Evolutionary conservation across 2,888 invertebrate species (phyloP), one percentile per base, ranked within the genome.

Genomic region (Oligia fasciuncula): DNA sequence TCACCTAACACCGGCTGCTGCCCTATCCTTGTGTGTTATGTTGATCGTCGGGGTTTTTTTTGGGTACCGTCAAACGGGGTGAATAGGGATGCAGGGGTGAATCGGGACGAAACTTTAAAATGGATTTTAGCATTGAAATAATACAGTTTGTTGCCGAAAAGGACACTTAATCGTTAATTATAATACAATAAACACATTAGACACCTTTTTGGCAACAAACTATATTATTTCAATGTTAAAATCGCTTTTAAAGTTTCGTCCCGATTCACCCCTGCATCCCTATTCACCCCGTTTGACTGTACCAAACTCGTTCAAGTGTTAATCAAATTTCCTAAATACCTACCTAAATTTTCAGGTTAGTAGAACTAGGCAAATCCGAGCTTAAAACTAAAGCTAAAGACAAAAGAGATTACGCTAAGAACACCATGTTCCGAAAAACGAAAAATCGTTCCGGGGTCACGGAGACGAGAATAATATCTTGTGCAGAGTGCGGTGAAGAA

Each of bases 361-460:
- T 99, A 66, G 98, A 98, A 94, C 96, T 99, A 93, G 98, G 98
- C 73, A 99, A 98, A 94, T 96, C 98, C 13, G 98, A 98, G 91
- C 94, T 98, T 35, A 98, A 98, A 94, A 98, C 98, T 0, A 97
- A 97, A 88, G 97, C 97, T 19, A 97, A 97, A 79, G 98, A 98
- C 89, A 98, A 98, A 91, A 97, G 98, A 77, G 98, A 97, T 84
- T 97, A 97, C 68, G 97, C 97, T 14, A 95, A 97, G 81, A 98
- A 98, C 92, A 97, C 97, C 57, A 97, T 98, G 94, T 95, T 98
- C 54, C 97, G 98, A 90, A 98, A 98, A 91, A 97, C 97, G n/a
- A 99, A 99, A 94, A 98, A 98, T 92, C 98, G 98, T 85, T 98
- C 98, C 0, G 98, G 98, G 23, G 98, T 98, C 79, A 97, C 98